A percentile compares a stretch with the other conserved stretches of the same genome.
These are phyloP conservation scores for Paramormyrops hopkinsi DNA, from an alignment of 2,797 vertebrate genomes.

Conservation along the genomic window DNA sequence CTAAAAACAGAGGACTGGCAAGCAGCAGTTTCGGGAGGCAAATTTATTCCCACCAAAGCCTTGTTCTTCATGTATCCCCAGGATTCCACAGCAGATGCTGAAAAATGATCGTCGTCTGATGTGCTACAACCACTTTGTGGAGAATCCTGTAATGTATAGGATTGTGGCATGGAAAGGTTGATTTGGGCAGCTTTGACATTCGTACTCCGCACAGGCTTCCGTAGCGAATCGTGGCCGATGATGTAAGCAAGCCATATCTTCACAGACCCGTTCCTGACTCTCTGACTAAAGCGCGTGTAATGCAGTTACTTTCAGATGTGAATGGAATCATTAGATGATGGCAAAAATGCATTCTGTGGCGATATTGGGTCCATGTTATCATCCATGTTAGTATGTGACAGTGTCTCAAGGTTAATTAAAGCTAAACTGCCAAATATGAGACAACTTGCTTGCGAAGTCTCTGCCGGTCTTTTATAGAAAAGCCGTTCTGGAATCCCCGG, in stretches of 20 bases:
- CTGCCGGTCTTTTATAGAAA: neutral
- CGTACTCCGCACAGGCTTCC: neutral
- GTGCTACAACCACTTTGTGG: neutral
- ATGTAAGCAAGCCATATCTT: neutral
- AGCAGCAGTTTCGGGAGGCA: neutral
- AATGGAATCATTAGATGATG: neutral
- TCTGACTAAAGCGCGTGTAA: neutral
- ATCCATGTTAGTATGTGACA: neutral
- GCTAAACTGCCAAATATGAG: neutral
- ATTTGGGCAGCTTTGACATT: neutral
- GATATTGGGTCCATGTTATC: too few species aligned
- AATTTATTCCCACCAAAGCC: neutral
- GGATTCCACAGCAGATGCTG: neutral
- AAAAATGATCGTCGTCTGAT: neutral
- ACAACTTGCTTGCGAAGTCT: neutral
- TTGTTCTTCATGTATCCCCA: neutral
- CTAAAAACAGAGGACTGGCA: neutral
- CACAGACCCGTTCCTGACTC: neutral
- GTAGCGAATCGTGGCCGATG: neutral
- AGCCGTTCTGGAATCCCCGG: neutral
- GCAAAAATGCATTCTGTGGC: neutral
- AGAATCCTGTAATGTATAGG: neutral
- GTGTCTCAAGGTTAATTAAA: neutral
- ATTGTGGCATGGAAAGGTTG: neutral
- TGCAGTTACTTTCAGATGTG: neutral